Evolutionary conservation across 2,113 vertebrate species (phyloP), one percentile per base, ranked within the genome.

Genomic region (Prietella phreatophila): DNA sequence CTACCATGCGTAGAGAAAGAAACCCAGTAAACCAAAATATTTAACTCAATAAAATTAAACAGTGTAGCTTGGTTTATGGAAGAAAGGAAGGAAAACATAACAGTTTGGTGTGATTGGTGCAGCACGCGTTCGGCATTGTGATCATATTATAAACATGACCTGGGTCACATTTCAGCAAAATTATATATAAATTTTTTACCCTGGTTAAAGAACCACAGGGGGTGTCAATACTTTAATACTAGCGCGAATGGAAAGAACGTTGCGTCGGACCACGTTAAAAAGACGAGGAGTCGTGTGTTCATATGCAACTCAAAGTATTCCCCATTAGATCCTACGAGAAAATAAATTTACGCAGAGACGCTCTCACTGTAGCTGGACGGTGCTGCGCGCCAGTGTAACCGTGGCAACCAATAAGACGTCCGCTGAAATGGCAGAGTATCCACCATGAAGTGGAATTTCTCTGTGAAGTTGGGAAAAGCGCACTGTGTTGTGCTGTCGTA

Each of bases 21-120:
- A 73, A 9, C 36, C 36, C 39, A 22, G 42, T 2, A n/a, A 27
- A 53, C 9, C 42, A 78, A 78, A 50, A 78, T 78, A 78, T 78
- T 78, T 50, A 50, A 78, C 75, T 78, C 42, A 6, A n/a, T 78
- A 4, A n/a, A 76, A 25, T 76, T 47, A 76, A 76, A 76, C 73
- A 76, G 71, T 42, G 36, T 20, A 42, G 53, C 22, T 27, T 53
- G 75, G 75, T 53, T 78, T 53, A 78, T 27, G 47, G 25, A 78
- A 78, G 75, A 78, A 53, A 15, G 75, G 42, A 27, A 15, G 33
- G 22, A 71, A 39, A 71, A 71, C 69, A 71, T 36, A 71, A 36
- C 69, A 71, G 75, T 53, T 78, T 17, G 75, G 42, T n/a, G 75
- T 50, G 75, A 50, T n/a, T 2, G 19, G 42, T 53, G 75, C 4